Evolutionary conservation across 2,797 vertebrate species (phyloP).

Genomic region (Miichthys miiuy): DNA sequence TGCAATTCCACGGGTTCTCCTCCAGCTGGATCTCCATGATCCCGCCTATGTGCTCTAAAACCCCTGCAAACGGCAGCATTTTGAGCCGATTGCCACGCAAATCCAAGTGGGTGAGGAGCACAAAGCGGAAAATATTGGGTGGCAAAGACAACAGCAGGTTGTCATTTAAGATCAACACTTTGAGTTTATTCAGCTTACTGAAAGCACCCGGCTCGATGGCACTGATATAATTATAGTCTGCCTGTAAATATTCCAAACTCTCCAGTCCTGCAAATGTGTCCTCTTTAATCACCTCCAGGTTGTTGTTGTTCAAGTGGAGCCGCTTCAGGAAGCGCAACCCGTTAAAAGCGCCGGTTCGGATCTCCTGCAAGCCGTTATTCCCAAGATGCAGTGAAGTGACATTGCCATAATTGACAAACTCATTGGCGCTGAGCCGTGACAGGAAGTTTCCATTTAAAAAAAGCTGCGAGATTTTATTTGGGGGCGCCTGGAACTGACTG

Average conservation of each 20-base stretch:
- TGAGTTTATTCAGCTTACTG: slow-evolving; percentile 96
- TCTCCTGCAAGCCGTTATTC: slow-evolving; percentile 98
- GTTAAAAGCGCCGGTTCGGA: slow-evolving; percentile 91
- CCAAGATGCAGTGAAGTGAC: slow-evolving; percentile 96
- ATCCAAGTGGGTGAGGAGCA: slow-evolving; percentile 97
- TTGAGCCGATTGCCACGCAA: slow-evolving; percentile 96
- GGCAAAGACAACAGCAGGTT: slow-evolving; percentile 96
- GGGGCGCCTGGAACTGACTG: slow-evolving; percentile 92
- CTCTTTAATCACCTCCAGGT: slow-evolving; percentile 94
- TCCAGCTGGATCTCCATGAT: slow-evolving; percentile 99
- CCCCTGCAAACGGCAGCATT: slow-evolving; percentile 95
- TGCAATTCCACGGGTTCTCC: slow-evolving; percentile 99
- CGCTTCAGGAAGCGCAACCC: slow-evolving; percentile 94
- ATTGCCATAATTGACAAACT: slow-evolving; percentile 96
- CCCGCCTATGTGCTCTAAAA: slow-evolving; percentile 96
- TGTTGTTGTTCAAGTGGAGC: slow-evolving; percentile 98
- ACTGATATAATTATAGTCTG: slow-evolving; percentile 98
- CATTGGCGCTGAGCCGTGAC: slow-evolving; percentile 92
- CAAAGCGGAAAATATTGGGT: slow-evolving; percentile 97
- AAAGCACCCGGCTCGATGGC: slow-evolving; percentile 94
- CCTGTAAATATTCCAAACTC: slow-evolving; percentile 97
- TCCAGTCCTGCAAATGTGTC: slow-evolving; percentile 95
- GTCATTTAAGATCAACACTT: slow-evolving; percentile 98
- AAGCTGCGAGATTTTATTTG: slow-evolving; percentile 95
- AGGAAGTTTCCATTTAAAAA: slow-evolving; percentile 97